A percentile compares a stretch with the other conserved stretches of the same genome.
These are phyloP conservation scores for Gallinago undulata DNA, from an alignment of 2,113 vertebrate species.

Conservation along the genomic window DNA sequence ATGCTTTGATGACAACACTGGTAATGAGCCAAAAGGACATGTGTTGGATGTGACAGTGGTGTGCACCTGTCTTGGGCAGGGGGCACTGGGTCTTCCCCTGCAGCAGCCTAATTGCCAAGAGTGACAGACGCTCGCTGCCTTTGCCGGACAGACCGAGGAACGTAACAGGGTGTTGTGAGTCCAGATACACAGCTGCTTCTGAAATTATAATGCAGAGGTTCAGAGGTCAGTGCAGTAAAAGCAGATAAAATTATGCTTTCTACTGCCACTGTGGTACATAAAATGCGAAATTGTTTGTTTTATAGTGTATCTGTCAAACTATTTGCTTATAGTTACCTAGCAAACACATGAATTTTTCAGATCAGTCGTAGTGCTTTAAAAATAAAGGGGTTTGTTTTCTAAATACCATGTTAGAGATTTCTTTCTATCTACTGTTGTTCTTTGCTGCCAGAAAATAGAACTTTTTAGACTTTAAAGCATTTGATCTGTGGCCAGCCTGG, in stretches of 20 bases:
- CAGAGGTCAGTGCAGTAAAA: constrained; percentile 60
- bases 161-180: neutral
- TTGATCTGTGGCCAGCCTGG: neutral
- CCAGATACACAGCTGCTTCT: constrained; percentile 63
- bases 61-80: constrained; percentile 29
- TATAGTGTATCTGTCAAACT: neutral
- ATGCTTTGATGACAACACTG: neutral
- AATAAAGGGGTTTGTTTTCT: neutral
- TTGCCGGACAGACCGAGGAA: neutral
- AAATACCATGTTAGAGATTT: neutral
- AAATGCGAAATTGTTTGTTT: constrained; percentile 30
- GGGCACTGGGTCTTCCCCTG: neutral
- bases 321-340: neutral
- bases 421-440: neutral
- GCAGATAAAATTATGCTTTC: constrained; percentile 57
- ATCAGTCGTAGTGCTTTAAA: neutral
- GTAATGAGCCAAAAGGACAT: neutral
- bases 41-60: neutral
- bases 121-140: neutral
- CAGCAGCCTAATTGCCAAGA: neutral
- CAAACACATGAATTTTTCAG: neutral
- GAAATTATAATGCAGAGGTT: constrained; percentile 26
- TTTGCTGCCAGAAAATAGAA: neutral
- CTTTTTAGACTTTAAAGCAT: neutral
- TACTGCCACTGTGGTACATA: neutral